A percentile compares a stretch with the other conserved stretches of the same genome.
Conservation (phyloP, 2,113 vertebrate genomes). For the Agapornis roseicollis region DNA sequence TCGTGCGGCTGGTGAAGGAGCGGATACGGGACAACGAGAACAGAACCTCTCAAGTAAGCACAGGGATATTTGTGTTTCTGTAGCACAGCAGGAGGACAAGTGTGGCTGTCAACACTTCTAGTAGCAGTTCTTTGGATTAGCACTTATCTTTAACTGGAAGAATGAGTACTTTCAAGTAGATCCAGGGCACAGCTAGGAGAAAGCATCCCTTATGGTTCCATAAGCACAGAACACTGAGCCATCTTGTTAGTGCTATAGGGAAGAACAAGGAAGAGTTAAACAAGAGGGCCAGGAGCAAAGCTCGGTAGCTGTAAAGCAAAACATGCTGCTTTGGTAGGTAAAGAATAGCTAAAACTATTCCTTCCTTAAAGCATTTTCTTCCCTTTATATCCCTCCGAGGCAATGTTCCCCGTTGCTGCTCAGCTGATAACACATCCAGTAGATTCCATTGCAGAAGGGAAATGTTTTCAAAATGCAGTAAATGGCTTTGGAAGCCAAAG, state of each 20-base stretch:
- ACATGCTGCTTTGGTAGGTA: background rate
- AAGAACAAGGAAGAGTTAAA: background rate
- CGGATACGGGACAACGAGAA: conserved; percentile 98
- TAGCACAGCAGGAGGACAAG: background rate
- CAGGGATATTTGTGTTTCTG: background rate
- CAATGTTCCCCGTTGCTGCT: background rate
- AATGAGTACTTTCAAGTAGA: background rate
- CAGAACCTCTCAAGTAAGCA: conserved; percentile 92
- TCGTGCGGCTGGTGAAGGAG: conserved; percentile 95
- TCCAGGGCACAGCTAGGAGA: background rate
- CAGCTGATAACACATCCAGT: background rate
- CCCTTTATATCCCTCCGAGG: background rate
- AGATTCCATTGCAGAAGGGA: background rate
- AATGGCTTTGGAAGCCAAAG: background rate
- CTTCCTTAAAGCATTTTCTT: background rate
- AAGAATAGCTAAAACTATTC: background rate
- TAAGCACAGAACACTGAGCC: background rate
- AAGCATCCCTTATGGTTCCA: background rate
- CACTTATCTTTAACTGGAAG: background rate
- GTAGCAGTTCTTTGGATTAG: background rate
- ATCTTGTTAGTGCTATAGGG: background rate
- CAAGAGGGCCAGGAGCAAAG: background rate
- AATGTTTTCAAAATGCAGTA: background rate
- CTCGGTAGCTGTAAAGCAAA: background rate
- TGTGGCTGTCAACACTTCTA: background rate